These are phyloP conservation scores for Lasius platythorax DNA, from an alignment of 2,888 invertebrate species.

Conservation along the genomic window DNA sequence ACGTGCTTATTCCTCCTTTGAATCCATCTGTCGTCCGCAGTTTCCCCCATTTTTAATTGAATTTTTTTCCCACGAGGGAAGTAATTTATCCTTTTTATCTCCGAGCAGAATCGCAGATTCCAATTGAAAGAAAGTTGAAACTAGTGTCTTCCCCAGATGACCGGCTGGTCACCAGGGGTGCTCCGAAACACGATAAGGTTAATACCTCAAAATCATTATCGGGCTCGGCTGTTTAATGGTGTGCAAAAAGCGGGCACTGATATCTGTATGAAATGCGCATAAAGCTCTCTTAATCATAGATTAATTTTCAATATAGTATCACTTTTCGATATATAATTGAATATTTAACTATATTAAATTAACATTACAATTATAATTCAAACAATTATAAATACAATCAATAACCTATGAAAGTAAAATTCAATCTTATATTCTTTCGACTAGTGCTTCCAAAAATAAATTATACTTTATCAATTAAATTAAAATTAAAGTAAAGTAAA, in stretches of 20 bases:
- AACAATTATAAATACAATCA: background rate
- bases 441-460: background rate
- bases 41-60: slow-evolving; percentile 78
- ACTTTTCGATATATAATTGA: slow-evolving; percentile 3
- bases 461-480: background rate
- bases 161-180: slow-evolving; percentile 67
- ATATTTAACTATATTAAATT: background rate
- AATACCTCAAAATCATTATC: slow-evolving; percentile 60
- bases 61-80: slow-evolving; percentile 75
- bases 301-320: background rate
- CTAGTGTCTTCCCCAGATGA: slow-evolving; percentile 76
- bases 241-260: background rate
- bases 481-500: background rate
- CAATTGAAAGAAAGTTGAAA: slow-evolving; percentile 78
- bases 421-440: background rate
- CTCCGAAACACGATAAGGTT: slow-evolving; percentile 71
- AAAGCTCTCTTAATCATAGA: background rate
- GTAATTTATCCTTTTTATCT: slow-evolving; percentile 80
- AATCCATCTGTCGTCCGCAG: slow-evolving; percentile 77
- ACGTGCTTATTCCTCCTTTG: slow-evolving; percentile 74
- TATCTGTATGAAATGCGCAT: background rate
- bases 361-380: background rate
- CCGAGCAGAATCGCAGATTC: slow-evolving; percentile 76
- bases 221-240: slow-evolving; percentile 4
- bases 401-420: background rate